A percentile compares a stretch with the other conserved stretches of the same genome.
Conservation (phyloP, 1,140 invertebrate species). For the Trichoplusia ni region DNA sequence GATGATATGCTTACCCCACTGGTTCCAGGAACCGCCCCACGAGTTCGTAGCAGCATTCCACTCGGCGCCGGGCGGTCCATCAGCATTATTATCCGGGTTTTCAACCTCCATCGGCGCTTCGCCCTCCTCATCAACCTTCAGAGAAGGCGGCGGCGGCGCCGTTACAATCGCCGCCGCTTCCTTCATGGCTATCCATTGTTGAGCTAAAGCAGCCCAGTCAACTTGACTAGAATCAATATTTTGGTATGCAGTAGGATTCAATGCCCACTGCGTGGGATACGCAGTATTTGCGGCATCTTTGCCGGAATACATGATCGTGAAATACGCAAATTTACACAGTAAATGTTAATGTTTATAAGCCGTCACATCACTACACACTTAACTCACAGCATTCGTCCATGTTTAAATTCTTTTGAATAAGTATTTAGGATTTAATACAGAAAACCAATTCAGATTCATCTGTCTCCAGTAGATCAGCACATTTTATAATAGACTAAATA, state of each 20-base stretch:
- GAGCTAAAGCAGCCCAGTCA: constrained; percentile 97
- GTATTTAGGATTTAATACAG: background rate
- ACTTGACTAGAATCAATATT: constrained; percentile 86
- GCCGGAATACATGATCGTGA: constrained; percentile 69
- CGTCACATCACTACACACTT: constrained; percentile 18
- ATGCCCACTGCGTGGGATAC: constrained; percentile 87
- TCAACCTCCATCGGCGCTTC: constrained; percentile 94
- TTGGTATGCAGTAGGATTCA: constrained; percentile 87
- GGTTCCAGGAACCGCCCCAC: constrained; percentile 83
- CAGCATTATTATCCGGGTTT: constrained; percentile 74
- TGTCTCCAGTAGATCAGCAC: constrained; percentile 27
- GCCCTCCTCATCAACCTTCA: constrained; percentile 85
- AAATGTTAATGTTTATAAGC: constrained; percentile 12
- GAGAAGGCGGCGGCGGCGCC: constrained; percentile 77
- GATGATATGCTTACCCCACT: constrained; percentile 85
- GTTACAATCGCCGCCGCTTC: constrained; percentile 82
- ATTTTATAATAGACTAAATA: constrained; percentile 32
- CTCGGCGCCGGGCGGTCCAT: constrained; percentile 54
- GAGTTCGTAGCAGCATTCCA: constrained; percentile 74
- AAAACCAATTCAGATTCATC: constrained; percentile 14
- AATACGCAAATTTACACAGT: constrained; percentile 25
- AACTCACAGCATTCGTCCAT: background rate
- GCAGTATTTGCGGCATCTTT: constrained; percentile 82
- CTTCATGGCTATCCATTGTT: constrained; percentile 99
- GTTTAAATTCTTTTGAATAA: background rate